Conservation (phyloP, 2,113 vertebrate species). For the Tursiops truncatus region DNA sequence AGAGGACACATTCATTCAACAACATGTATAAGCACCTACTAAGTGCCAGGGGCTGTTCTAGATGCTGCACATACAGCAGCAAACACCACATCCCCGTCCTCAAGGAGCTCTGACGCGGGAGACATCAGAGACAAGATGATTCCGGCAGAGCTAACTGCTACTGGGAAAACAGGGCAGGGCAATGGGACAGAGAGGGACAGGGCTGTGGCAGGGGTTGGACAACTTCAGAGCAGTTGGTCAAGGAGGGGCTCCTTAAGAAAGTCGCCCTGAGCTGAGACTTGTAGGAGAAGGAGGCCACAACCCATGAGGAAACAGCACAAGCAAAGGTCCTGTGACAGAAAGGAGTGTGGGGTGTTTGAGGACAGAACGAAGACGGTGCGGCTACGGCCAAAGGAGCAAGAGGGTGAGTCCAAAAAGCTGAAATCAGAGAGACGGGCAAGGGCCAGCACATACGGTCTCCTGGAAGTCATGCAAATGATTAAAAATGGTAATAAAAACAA, state of each 20-base stretch:
- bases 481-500: conserved; percentile 62
- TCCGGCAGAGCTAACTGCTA: background rate
- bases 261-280: background rate
- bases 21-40: background rate
- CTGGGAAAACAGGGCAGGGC: background rate
- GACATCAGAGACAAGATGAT: background rate
- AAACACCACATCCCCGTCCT: background rate
- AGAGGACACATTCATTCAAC: background rate
- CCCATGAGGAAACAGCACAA: background rate
- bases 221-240: background rate
- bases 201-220: rapidly evolving
- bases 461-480: conserved; percentile 30
- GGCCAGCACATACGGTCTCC: background rate
- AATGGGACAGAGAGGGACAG: background rate
- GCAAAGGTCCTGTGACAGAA: background rate
- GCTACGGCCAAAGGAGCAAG: background rate
- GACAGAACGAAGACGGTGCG: background rate
- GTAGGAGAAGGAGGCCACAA: background rate
- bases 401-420: background rate
- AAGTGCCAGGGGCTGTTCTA: background rate
- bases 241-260: background rate
- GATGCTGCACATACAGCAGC: background rate
- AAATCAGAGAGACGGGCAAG: background rate
- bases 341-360: background rate
- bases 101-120: background rate